phyloP scores from a whole-genome alignment of 2,888 invertebrate species.

The Xylota sylvarum region DNA sequence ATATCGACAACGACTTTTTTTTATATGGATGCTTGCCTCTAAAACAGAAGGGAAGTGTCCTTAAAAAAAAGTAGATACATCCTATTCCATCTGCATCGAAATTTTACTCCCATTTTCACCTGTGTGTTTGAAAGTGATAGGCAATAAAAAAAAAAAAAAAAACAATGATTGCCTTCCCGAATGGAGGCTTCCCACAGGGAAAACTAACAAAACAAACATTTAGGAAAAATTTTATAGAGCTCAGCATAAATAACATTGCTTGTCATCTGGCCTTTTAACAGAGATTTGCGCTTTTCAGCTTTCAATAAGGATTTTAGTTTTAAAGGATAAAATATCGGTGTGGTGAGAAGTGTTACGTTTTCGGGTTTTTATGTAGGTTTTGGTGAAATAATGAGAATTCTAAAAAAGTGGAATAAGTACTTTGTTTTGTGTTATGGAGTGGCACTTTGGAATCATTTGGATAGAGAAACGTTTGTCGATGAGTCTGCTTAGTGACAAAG shows the following conservation, averaged over 20 bases:
- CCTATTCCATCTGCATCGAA: conserved; percentile 1
- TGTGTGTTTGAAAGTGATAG: not conserved
- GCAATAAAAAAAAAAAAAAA: conserved; percentile 39
- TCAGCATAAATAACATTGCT: conserved; percentile 8
- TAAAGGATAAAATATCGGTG: not conserved
- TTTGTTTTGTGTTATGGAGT: too few species aligned
- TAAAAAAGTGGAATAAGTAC: not conserved
- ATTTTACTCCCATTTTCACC: conserved; percentile 24
- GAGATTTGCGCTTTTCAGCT: not conserved
- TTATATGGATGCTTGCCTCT: not conserved
- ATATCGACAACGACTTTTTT: conserved; percentile 10
- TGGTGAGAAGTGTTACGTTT: not conserved
- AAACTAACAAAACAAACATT: conserved; percentile 1
- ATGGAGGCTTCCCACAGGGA: not conserved
- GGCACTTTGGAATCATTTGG: too few species aligned
- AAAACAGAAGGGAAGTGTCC: not conserved
- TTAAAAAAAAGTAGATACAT: not conserved
- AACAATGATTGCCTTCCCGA: conserved; percentile 21
- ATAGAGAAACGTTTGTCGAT: too few species aligned
- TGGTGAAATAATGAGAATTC: not conserved
- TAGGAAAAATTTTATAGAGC: not conserved
- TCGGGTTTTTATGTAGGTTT: not conserved
- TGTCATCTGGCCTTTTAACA: conserved; percentile 3
- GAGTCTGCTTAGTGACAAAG: too few species aligned
- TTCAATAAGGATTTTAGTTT: not conserved